These are phyloP conservation scores for Deilephila elpenor DNA, from an alignment of 2,888 invertebrate genomes.

Conservation along the genomic window DNA sequence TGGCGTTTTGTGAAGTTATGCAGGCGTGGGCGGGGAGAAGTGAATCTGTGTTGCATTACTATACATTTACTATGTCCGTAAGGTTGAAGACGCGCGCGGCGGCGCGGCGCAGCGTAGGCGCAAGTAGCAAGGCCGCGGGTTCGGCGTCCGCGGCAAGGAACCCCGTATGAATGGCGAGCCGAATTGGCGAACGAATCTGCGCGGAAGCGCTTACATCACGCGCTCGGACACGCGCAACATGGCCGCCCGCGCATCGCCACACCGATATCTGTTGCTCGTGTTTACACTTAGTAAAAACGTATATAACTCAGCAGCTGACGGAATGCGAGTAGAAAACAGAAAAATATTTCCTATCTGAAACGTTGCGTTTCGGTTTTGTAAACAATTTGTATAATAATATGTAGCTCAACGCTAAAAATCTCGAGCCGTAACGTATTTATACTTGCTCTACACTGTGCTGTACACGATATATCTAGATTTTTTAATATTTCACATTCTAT, in stretches of 20 bases:
- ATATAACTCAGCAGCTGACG: neutral
- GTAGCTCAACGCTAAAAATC: neutral
- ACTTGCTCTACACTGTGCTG: too few relatives aligned
- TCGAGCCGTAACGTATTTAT: neutral
- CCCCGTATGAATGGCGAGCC: conserved; percentile 76
- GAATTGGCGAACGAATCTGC: conserved; percentile 63
- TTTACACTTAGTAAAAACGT: conserved; percentile 9
- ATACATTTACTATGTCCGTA: conserved; percentile 30
- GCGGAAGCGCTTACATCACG: conserved; percentile 72
- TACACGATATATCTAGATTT: too few relatives aligned
- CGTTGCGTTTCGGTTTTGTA: neutral
- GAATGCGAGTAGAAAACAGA: neutral
- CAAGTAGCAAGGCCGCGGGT: conserved; percentile 74
- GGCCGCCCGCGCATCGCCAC: conserved; percentile 43
- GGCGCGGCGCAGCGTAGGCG: conserved; percentile 60
- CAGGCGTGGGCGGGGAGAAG: conserved; percentile 21
- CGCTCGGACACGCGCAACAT: conserved; percentile 51
- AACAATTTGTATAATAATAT: neutral
- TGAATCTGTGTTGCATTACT: conserved; percentile 34
- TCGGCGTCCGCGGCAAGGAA: conserved; percentile 75
- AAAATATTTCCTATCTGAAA: neutral
- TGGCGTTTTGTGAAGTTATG: neutral
- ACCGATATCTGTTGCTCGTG: conserved; percentile 30
- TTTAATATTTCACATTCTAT: too few relatives aligned
- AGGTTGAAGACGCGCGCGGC: conserved; percentile 24